Evolutionary conservation across 23 tunicate genomes (phyloP).

Genomic region (Trididemnum clinides): DNA sequence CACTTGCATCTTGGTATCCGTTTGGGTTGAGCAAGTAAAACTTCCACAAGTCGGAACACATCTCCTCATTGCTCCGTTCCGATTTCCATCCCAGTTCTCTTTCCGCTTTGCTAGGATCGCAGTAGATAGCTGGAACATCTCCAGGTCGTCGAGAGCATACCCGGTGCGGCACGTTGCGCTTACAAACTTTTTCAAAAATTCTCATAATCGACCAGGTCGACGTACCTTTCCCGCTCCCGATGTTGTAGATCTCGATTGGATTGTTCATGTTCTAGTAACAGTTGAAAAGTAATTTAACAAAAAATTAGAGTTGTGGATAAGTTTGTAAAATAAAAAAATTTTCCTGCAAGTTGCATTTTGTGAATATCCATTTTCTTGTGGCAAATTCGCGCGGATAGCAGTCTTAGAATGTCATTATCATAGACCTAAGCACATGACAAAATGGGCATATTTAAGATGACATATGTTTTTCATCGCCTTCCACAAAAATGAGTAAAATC

Average conservation of each 20-base stretch:
- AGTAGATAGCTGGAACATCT: conserved; percentile 86
- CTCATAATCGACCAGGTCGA: conserved; percentile 84
- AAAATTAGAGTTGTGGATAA: too few relatives aligned
- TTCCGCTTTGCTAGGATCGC: conserved; percentile 86
- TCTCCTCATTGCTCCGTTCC: conserved; percentile 58
- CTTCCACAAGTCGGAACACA: conserved; percentile 97
- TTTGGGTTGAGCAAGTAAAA: conserved; percentile 89
- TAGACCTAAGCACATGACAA: too few relatives aligned
- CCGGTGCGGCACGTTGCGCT: conserved; percentile 39
- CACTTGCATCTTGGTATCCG: conserved; percentile 77
- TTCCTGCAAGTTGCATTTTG: too few relatives aligned
- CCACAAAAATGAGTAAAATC: too few relatives aligned
- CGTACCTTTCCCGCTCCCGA: conserved; percentile 90
- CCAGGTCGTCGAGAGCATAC: conserved; percentile 88
- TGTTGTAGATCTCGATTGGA: conserved; percentile 64
- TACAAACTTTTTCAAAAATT: conserved; percentile 86
- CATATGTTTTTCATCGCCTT: too few relatives aligned
- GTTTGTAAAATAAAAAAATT: too few relatives aligned
- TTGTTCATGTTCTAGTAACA: conserved; percentile 19
- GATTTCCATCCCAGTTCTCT: conserved; percentile 90
- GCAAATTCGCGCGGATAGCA: too few relatives aligned
- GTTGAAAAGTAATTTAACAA: too few relatives aligned
- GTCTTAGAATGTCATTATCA: too few relatives aligned
- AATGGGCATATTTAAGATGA: too few relatives aligned
- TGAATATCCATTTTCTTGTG: too few relatives aligned